A percentile compares a stretch with the other conserved stretches of the same genome.
These are phyloP conservation scores for Hydrolagus colliei DNA, from an alignment of 2,797 vertebrate species.

Conservation along the genomic window DNA sequence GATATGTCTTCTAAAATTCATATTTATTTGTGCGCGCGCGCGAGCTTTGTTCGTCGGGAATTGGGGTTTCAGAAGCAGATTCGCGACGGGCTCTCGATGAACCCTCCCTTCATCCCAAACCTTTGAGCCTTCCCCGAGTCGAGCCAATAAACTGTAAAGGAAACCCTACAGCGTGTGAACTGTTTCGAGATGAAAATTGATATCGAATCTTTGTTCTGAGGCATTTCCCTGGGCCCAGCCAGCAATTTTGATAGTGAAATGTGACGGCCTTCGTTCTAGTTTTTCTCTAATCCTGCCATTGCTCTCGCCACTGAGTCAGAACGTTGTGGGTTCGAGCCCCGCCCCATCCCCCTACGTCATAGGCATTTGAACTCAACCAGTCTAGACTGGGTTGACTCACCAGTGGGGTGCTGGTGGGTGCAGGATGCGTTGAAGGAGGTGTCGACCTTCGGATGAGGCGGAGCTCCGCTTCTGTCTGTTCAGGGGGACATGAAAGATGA, in stretches of 20 bases:
- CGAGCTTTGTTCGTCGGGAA: not conserved
- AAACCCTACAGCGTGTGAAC: not conserved
- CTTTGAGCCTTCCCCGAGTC: not conserved
- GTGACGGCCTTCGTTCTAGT: not conserved
- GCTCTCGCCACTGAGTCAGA: no score
- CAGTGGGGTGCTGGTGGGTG: no score
- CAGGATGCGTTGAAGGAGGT: no score
- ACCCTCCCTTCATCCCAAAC: not conserved
- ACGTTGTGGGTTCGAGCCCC: no score
- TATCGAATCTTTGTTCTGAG: not conserved
- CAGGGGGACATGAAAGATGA: no score
- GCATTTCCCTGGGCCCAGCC: not conserved
- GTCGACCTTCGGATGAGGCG: no score
- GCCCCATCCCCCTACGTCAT: no score
- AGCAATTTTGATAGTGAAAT: slow-evolving; percentile 7
- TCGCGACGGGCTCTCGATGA: not conserved
- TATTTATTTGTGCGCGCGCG: not conserved
- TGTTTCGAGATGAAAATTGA: slow-evolving; percentile 7
- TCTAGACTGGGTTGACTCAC: no score
- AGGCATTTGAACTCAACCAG: no score
- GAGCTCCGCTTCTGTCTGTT: no score
- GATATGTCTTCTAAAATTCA: slow-evolving; percentile 38
- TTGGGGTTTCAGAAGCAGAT: not conserved
- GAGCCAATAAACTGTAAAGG: not conserved
- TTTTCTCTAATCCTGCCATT: not conserved